phyloP scores from a whole-genome alignment of 2,888 invertebrate genomes.

The Patella pellucida region DNA sequence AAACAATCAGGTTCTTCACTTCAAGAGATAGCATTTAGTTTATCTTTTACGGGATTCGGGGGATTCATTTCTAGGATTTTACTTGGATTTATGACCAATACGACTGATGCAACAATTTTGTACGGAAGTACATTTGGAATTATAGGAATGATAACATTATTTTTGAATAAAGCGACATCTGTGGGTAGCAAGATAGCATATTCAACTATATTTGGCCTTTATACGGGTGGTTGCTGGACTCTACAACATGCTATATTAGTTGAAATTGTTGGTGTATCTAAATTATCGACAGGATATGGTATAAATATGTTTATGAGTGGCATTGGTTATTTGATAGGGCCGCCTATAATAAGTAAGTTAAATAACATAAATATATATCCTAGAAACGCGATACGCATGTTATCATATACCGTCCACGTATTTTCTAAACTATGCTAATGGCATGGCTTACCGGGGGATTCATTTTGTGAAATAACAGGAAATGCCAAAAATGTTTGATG shows the following conservation, averaged over 20 bases:
- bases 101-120: not conserved
- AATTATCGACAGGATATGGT: not conserved
- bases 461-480: too few relatives aligned
- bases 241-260: slow-evolving; percentile 1
- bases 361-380: too few relatives aligned
- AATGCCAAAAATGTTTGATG: too few relatives aligned
- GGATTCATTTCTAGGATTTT: not conserved
- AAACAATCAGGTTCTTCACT: not conserved
- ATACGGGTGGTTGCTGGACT: not conserved
- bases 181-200: not conserved
- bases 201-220: not conserved
- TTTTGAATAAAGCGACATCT: not conserved
- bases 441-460: too few relatives aligned
- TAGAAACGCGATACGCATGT: too few relatives aligned
- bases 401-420: too few relatives aligned
- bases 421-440: too few relatives aligned
- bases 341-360: not conserved
- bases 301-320: not conserved
- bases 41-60: not conserved
- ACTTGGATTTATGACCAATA: not conserved
- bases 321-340: not conserved
- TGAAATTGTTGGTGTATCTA: not conserved
- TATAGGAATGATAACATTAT: not conserved
- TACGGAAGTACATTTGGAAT: not conserved
- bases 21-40: not conserved